phyloP scores from a whole-genome alignment of 2,888 invertebrate species.

The Drosophila vallismaia region DNA sequence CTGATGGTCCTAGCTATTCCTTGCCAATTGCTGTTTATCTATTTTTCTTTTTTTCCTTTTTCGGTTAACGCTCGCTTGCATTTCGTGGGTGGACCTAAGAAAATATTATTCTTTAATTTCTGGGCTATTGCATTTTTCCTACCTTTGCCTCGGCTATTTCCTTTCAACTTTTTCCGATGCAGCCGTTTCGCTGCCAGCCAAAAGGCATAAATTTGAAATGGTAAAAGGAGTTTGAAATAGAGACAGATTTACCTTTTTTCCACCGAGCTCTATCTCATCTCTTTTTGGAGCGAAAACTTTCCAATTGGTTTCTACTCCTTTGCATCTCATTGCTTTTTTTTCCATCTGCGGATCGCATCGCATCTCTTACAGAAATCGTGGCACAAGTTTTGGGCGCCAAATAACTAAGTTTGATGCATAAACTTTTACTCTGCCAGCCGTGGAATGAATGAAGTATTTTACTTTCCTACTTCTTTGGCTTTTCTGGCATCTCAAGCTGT shows the following conservation, averaged over 20 bases:
- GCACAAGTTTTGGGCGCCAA: conserved; percentile 63
- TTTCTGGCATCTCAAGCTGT: conserved; percentile 60
- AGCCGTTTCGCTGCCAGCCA: conserved; percentile 45
- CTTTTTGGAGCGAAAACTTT: conserved; percentile 25
- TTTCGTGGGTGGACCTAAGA: conserved; percentile 64
- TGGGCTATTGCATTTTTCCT: conserved; percentile 61
- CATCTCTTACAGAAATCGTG: conserved; percentile 63
- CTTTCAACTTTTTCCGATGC: conserved; percentile 21
- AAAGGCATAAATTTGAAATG: conserved; percentile 72
- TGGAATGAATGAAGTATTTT: conserved; percentile 40
- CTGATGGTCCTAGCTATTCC: conserved; percentile 9
- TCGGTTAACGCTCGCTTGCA: conserved; percentile 67
- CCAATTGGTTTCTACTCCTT: conserved; percentile 42
- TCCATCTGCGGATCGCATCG: conserved; percentile 51
- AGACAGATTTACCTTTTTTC: conserved; percentile 38
- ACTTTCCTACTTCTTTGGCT: conserved; percentile 12
- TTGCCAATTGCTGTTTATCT: conserved; percentile 9
- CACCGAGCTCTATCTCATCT: conserved; percentile 29
- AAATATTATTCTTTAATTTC: conserved; percentile 78
- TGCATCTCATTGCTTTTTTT: conserved; percentile 20
- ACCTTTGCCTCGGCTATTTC: conserved; percentile 26
- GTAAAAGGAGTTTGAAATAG: conserved; percentile 14
- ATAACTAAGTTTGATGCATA: conserved; percentile 63
- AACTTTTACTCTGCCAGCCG: conserved; percentile 65
- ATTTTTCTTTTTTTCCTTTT: conserved; percentile 26